Conservation (phyloP, 2,888 invertebrate genomes). For the Pteria penguin region DNA sequence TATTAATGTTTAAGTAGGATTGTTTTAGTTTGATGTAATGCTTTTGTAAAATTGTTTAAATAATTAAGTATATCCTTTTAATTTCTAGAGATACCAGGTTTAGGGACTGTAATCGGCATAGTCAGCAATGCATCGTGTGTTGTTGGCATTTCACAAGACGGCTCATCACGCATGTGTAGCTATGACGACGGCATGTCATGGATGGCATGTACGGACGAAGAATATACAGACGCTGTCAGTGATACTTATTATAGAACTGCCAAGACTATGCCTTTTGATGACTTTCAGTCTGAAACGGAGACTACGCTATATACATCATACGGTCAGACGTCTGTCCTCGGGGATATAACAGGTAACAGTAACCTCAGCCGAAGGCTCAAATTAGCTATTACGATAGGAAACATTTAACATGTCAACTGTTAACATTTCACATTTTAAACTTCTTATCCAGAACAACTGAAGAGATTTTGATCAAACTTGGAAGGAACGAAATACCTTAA, state of each 20-base stretch:
- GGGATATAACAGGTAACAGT: not conserved
- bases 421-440: too few relatives aligned
- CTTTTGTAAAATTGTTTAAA: too few relatives aligned
- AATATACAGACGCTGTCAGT: slow-evolving; percentile 7
- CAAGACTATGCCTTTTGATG: slow-evolving; percentile 12
- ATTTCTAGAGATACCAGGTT: not conserved
- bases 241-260: slow-evolving; percentile 10
- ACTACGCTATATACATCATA: slow-evolving; percentile 1
- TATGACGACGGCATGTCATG: slow-evolving; percentile 46
- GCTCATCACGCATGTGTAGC: slow-evolving; percentile 29
- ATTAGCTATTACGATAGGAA: too few relatives aligned
- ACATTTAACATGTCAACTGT: too few relatives aligned
- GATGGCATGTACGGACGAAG: slow-evolving; percentile 19
- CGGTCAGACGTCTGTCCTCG: slow-evolving; percentile 5
- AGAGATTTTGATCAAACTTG: too few relatives aligned
- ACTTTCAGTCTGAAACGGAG: not conserved
- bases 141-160: slow-evolving; percentile 36
- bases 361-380: too few relatives aligned
- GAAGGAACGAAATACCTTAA: too few relatives aligned
- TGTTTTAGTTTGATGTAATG: too few relatives aligned
- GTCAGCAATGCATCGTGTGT: slow-evolving; percentile 26
- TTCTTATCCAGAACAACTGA: too few relatives aligned
- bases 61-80: too few relatives aligned
- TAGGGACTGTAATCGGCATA: slow-evolving; percentile 35
- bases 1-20: too few relatives aligned